A percentile compares a stretch with the other conserved stretches of the same genome.
These are phyloP conservation scores for Danio tinwini DNA, from an alignment of 2,797 vertebrate species.

Conservation along the genomic window DNA sequence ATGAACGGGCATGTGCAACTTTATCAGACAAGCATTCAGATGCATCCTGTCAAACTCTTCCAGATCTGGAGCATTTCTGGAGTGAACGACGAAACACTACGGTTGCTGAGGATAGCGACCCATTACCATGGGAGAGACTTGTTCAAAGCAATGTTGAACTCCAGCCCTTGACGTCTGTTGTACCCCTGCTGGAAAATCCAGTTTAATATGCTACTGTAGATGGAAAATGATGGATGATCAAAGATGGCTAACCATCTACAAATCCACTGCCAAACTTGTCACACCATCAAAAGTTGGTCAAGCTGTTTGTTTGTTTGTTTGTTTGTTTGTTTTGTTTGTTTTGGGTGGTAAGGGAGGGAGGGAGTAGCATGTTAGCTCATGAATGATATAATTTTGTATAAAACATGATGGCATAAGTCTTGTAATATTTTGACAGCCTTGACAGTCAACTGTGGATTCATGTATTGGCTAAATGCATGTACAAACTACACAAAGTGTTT, in stretches of 20 bases:
- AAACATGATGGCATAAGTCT: not conserved
- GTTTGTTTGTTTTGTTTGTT: not conserved
- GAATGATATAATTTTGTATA: not conserved
- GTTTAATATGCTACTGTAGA: not conserved
- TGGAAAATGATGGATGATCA: not conserved
- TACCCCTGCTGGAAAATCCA: not conserved
- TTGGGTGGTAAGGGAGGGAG: too few species aligned
- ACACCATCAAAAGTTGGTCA: not conserved
- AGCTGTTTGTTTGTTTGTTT: too few species aligned
- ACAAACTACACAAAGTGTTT: not conserved
- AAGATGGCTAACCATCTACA: not conserved
- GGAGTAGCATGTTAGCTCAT: not conserved
- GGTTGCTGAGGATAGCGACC: conserved; percentile 76
- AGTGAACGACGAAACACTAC: conserved; percentile 79
- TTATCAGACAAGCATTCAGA: conserved; percentile 53
- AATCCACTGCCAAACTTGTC: not conserved
- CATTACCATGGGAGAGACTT: conserved; percentile 83
- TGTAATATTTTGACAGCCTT: not conserved
- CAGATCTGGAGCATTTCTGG: conserved; percentile 86
- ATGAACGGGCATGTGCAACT: conserved; percentile 38
- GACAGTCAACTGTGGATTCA: not conserved
- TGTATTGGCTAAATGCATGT: conserved; percentile 28
- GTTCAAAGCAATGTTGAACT: conserved; percentile 66
- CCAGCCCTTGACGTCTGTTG: conserved; percentile 4
- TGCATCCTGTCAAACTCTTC: conserved; percentile 72